Evolutionary conservation across 2,113 vertebrate genomes (phyloP).

Genomic region (Holacanthus passer): DNA sequence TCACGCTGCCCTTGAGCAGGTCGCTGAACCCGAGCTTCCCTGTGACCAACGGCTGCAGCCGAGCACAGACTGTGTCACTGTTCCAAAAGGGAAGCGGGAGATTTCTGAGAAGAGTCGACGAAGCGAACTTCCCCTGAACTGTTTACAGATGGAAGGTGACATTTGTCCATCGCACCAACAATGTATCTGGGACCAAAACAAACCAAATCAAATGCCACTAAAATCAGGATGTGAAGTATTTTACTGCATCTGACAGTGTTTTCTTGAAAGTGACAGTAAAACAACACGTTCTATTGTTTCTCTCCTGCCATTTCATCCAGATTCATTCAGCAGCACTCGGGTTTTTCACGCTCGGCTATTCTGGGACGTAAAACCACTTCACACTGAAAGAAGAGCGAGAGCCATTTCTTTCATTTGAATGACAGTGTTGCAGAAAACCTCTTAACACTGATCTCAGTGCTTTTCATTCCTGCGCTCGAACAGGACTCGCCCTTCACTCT

Average conservation of each 20-base stretch:
- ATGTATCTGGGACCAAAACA: background rate
- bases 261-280: background rate
- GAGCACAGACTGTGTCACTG: constrained; percentile 51
- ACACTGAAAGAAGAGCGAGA: background rate
- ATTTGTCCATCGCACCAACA: background rate
- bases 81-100: constrained; percentile 52
- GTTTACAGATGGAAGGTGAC: background rate
- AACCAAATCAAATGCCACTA: background rate
- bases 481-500: constrained; percentile 2
- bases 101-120: constrained; percentile 1
- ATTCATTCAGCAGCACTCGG: background rate
- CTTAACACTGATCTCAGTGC: background rate
- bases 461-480: background rate
- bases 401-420: constrained; percentile 3
- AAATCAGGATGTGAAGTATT: background rate
- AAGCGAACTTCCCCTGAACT: background rate
- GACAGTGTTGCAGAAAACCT: constrained; percentile 16
- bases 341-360: background rate
- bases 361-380: constrained; percentile 8
- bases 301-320: background rate
- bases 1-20: constrained; percentile 1
- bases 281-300: background rate
- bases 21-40: constrained; percentile 34
- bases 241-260: background rate
- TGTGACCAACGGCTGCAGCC: background rate